Base-by-base conservation (phyloP, 1,140 invertebrate species). In the Ephestia elutella region DNA sequence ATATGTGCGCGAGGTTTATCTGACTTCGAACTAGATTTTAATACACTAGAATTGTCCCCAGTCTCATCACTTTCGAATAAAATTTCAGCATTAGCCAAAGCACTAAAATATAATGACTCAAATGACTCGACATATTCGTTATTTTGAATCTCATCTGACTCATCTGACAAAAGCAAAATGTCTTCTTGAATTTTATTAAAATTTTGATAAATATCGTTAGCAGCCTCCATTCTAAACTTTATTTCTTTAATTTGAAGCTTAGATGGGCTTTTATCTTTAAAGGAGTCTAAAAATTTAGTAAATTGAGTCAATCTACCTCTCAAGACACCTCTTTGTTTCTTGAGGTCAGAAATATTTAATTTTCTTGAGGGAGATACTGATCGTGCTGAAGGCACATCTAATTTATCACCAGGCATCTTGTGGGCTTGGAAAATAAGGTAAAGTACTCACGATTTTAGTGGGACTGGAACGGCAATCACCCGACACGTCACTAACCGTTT, bases 31-130 rank as follows among this genome's bases (percentile, higher is more conserved):
- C 28, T 49, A 49, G 15, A 18, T 5, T 9, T 49, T 15, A 9
- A 9, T 44, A 9, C 18, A 56, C 44, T 55, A 44, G 51, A 50
- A 58, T 8, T 18, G 4, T 55, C 56, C 48, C 44, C 19, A 58
- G 49, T 60, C 56, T 60, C 55, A 9, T 15, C 30, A 50, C 58
- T 21, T 58, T 65, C 54, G 10, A 60, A 35, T 61, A 60, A 11
- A 55, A 30, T 25, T 19, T 58, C 51, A 57, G 59, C 51, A 28
- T 11, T 54, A 20, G 63, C 55, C 20, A 65, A 25, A 32, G 21
- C 48, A 58, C 25, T 58, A 60, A 65, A 65, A 65, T 65, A 65
- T 28, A 57, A 58, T 20, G 35, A 57, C 49, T 65, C 59, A 53
- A 65, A 62, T 4, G 30, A 32, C 30, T 32, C 30, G 11, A 32